A percentile compares a stretch with the other conserved stretches of the same genome.
Evolutionary conservation across 2,797 vertebrate species (phyloP).

Genomic region (Saxicola maurus): DNA sequence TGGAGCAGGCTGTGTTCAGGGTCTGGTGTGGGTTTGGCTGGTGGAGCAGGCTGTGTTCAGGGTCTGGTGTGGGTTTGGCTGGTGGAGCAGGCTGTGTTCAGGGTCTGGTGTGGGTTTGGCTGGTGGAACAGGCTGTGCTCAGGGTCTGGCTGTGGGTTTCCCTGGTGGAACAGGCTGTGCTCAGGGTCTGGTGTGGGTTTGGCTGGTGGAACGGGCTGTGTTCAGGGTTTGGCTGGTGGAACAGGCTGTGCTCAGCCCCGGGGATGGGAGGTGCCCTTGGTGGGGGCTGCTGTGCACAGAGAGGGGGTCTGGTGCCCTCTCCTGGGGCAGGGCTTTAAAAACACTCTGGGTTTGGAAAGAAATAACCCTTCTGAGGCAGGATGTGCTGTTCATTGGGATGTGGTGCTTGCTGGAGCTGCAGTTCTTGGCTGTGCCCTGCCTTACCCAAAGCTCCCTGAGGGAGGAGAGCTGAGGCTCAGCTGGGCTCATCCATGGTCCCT

Average conservation of each 20-base stretch:
- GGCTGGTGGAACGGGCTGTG: too few species aligned
- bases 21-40: fast-evolving
- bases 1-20: fast-evolving
- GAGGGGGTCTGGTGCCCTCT: slow-evolving; percentile 61
- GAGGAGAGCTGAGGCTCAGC: not conserved
- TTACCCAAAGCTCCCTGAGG: not conserved
- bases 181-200: too few species aligned
- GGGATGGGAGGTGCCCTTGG: not conserved
- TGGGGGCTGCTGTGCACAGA: not conserved
- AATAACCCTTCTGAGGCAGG: not conserved
- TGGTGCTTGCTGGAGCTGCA: not conserved
- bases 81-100: too few species aligned
- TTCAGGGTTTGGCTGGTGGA: not conserved
- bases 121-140: fast-evolving
- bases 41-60: fast-evolving
- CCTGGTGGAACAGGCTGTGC: fast-evolving
- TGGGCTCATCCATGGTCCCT: fast-evolving
- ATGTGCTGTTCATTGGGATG: fast-evolving
- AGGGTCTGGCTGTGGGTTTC: not conserved
- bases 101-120: not conserved
- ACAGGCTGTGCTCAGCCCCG: too few species aligned
- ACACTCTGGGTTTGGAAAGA: slow-evolving; percentile 18
- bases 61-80: too few species aligned
- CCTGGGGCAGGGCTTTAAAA: slow-evolving; percentile 57
- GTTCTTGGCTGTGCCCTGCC: not conserved